A percentile compares a stretch with the other conserved stretches of the same genome.
Conservation (phyloP, 2,888 invertebrate genomes). For the Himalopsyche anomala region DNA sequence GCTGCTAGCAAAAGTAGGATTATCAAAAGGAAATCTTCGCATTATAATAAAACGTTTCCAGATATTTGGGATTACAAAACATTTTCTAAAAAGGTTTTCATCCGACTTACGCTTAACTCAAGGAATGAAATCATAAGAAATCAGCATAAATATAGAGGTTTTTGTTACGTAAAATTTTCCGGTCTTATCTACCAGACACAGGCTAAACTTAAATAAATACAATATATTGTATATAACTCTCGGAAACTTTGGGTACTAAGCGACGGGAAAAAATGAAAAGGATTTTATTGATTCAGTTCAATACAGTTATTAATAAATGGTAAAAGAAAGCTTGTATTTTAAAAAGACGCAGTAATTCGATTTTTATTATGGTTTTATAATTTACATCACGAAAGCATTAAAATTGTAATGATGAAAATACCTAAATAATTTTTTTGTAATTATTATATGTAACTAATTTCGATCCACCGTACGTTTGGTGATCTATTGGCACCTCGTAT, state of each 20-base stretch:
- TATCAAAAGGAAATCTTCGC: neutral
- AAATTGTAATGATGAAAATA: too few species aligned
- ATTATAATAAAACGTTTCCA: conserved; percentile 3
- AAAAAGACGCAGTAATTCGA: too few species aligned
- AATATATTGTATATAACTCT: conserved; percentile 2
- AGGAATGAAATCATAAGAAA: conserved; percentile 21
- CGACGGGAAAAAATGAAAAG: neutral
- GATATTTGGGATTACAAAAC: conserved; percentile 17
- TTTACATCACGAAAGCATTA: too few species aligned
- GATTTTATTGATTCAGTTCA: neutral
- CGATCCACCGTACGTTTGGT: too few species aligned
- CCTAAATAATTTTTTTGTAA: too few species aligned
- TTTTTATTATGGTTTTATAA: too few species aligned
- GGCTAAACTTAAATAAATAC: conserved; percentile 41
- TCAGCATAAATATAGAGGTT: conserved; percentile 38
- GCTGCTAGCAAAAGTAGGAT: neutral
- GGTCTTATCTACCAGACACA: conserved; percentile 6
- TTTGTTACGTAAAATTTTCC: conserved; percentile 18
- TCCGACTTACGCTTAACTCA: conserved; percentile 38
- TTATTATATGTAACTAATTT: too few species aligned
- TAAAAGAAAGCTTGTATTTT: too few species aligned
- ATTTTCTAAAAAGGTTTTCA: conserved; percentile 7
- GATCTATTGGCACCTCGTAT: too few species aligned
- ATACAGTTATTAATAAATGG: too few species aligned
- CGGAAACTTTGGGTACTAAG: neutral